Base-by-base conservation (phyloP, 2,888 invertebrate genomes). In the Drosophila meridiana region DNA sequence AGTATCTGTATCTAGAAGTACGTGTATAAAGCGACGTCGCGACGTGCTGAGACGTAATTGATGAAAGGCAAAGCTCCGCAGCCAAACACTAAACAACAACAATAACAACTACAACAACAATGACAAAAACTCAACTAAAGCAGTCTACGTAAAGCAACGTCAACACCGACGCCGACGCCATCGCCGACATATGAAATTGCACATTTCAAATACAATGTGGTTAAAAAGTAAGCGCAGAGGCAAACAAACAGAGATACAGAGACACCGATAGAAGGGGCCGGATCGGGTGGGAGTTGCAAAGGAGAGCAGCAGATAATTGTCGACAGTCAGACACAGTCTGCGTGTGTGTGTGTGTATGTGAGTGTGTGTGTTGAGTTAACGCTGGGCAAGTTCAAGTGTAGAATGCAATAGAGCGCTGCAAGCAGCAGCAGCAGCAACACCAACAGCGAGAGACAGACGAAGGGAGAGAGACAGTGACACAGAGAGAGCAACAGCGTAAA, bases 151-250 rank as follows among this genome's bases (percentile, higher is more conserved):
- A 77, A 71, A 53, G 70, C 59, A 66, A 42, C 20, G 43, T 4
- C 26, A 6, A 13, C 45, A 13, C 0, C 26, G 63, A 47, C 63
- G 68, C 52, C 20, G 26, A 36, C n/a, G 34, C 0, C 56, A 57
- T 53, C 63, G 72, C 57, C 78, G 73, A 62, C 72, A 73, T 89
- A 82, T 87, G 65, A 87, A 89, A 87, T 90, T 90, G 89, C 90
- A 87, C 87, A 89, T 89, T 89, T 89, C 76, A 79, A 85, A 88
- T 83, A 90, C 90, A 89, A 87, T 87, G 87, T 87, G 82, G 84
- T 80, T 84, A 87, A 89, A 90, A 89, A 78, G 89, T 90, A 89
- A 80, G 73, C 74, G 65, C 75, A 71, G 76, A 73, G 73, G 62
- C 77, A 73, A 73, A 76, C 89, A 73, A 79, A 69, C 73, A 72